Evolutionary conservation across 2,888 invertebrate genomes (phyloP), one percentile per base, ranked within the genome.

Genomic region (Cryptus viduatorius): DNA sequence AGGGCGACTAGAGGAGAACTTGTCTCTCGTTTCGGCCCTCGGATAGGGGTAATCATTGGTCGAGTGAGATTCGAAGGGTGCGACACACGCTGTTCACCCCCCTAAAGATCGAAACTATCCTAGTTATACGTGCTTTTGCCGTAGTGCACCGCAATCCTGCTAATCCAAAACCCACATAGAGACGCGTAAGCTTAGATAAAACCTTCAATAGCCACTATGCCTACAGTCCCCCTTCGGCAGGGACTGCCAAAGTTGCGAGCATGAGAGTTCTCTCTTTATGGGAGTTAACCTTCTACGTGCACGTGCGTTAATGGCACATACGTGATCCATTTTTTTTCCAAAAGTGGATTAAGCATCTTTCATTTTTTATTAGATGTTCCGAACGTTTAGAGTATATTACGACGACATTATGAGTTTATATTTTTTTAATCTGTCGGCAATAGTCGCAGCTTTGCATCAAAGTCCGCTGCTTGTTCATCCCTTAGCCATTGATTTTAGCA

Each of bases 1-100:
- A 65, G 64, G 44, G 76, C 73, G 64, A 56, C 29, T 19, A 19
- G 14, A 29, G 37, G 37, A 48, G 7, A 29, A 24, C 42, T 71
- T 81, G 71, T 59, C 61, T 71, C 69, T 56, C 76, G 53, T 68
- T 65, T 56, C 65, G 50, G 65, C 68, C 79, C 48, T 79, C 75
- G 82, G 87, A 89, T 90, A 88, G 88, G 90, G 90, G 90, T 91
- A 91, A 91, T 90, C 89, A 90, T 89, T 82, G 88, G 76, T 67
- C 76, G 79, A 61, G 71, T 29, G 86, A 87, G 83, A 88, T 86
- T 83, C 82, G 80, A 83, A 86, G 87, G 87, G 86, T 85, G 84
- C 80, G 79, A 84, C 86, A 83, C 84, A 86, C 76, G 78, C 56
- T 80, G 79, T 78, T 82, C 78, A 44, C 46, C 61, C 71, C 82